phyloP scores from a whole-genome alignment of 2,113 vertebrate species.

The Caretta caretta region DNA sequence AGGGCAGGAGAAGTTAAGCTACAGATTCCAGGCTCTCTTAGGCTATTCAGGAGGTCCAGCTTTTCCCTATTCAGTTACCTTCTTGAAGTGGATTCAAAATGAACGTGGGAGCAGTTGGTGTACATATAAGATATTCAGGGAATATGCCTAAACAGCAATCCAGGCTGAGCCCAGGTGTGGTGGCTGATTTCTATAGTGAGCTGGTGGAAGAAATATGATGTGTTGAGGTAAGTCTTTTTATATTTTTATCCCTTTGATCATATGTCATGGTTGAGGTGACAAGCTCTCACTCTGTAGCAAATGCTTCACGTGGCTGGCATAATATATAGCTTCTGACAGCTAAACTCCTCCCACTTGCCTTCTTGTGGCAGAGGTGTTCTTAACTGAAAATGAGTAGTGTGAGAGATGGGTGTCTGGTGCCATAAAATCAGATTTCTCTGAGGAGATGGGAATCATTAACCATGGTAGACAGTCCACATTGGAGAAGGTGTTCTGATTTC shows the following conservation, averaged over 20 bases:
- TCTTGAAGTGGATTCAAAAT: constrained; percentile 22
- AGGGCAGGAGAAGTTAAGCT: not conserved
- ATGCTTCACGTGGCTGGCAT: not conserved
- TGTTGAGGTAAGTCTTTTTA: constrained; percentile 44
- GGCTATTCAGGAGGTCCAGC: not conserved
- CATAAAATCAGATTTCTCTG: not conserved
- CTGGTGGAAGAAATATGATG: not conserved
- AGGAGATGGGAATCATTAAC: not conserved
- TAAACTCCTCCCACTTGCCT: not conserved
- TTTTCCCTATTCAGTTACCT: constrained; percentile 4
- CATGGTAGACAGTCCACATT: not conserved
- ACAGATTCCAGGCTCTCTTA: not conserved
- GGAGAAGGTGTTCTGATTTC: not conserved
- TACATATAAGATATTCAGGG: constrained; percentile 7
- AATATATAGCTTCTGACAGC: not conserved
- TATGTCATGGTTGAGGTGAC: not conserved
- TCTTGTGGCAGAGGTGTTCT: not conserved
- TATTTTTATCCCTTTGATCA: constrained; percentile 39
- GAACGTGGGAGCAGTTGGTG: not conserved
- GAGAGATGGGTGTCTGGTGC: not conserved
- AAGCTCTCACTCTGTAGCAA: not conserved
- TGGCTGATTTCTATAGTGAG: not conserved
- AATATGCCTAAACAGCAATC: constrained; percentile 1
- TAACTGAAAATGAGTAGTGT: not conserved
- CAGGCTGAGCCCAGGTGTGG: not conserved